Percentiles rank a stretch among this genome's conserved stretches.
Evolutionary conservation across 2,797 vertebrate species (phyloP).

Genomic region (Balearica regulorum): DNA sequence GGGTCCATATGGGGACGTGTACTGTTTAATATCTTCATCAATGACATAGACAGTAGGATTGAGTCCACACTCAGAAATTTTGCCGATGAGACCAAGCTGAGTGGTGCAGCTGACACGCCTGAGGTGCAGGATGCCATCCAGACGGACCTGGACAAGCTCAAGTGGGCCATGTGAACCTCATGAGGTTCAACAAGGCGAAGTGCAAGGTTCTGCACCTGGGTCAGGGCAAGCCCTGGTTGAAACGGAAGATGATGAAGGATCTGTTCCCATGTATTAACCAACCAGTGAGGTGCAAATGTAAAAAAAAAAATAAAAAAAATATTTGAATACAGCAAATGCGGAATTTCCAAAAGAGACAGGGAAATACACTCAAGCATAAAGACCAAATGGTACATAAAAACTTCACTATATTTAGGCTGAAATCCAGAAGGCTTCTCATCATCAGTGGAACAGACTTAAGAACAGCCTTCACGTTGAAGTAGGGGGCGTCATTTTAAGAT

Average conservation of each 20-base stretch:
- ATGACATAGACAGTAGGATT: background rate
- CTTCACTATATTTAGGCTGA: background rate
- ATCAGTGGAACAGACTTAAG: background rate
- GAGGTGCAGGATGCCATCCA: background rate
- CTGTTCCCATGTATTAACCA: background rate
- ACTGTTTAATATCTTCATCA: background rate
- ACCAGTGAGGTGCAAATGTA: background rate
- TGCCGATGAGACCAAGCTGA: background rate
- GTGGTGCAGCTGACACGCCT: accelerated
- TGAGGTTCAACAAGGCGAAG: background rate
- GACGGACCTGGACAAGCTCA: background rate
- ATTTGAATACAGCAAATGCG: background rate
- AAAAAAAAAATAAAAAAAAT: background rate
- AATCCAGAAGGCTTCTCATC: background rate
- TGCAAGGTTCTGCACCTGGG: background rate
- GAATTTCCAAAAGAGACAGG: background rate
- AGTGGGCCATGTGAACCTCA: too few relatives aligned
- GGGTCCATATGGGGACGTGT: accelerated
- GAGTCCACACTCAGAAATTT: background rate
- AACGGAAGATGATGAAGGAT: background rate
- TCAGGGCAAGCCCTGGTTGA: accelerated
- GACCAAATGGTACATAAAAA: background rate
- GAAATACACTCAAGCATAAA: background rate
- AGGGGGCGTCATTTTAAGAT: background rate
- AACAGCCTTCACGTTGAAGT: background rate